Conservation (phyloP, 2,113 vertebrate genomes). For the Alosa alosa region DNA sequence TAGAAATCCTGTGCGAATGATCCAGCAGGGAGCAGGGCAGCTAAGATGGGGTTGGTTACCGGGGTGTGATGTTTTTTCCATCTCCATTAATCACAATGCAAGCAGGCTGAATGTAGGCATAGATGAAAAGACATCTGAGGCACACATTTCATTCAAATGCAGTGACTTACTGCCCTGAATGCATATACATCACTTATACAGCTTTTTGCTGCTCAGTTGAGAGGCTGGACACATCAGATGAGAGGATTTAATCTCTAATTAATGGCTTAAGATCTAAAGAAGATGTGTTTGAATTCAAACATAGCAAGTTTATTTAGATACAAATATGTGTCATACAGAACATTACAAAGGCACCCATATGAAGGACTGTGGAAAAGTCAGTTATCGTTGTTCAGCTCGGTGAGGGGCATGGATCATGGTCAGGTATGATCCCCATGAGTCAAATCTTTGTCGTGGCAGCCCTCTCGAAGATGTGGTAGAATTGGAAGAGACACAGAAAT, state of each 20-base stretch:
- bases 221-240: background rate
- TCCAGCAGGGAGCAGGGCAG: background rate
- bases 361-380: background rate
- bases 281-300: background rate
- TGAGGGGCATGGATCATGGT: background rate
- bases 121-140: slow-evolving; percentile 8
- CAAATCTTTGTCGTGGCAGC: background rate
- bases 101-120: background rate
- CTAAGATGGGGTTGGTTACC: slow-evolving; percentile 6
- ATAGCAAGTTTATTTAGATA: background rate
- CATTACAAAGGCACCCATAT: background rate
- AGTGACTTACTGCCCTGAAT: background rate
- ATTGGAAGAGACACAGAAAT: background rate
- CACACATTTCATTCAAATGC: background rate
- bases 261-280: background rate
- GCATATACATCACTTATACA: background rate
- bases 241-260: background rate
- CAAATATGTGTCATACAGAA: background rate
- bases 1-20: background rate
- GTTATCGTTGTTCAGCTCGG: background rate
- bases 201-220: background rate
- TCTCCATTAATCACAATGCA: background rate
- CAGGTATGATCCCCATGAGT: background rate
- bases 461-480: background rate
- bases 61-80: slow-evolving; percentile 15